Evolutionary conservation across 2,797 vertebrate genomes (phyloP), one percentile per base, ranked within the genome.

Genomic region (Bovichtus variegatus): DNA sequence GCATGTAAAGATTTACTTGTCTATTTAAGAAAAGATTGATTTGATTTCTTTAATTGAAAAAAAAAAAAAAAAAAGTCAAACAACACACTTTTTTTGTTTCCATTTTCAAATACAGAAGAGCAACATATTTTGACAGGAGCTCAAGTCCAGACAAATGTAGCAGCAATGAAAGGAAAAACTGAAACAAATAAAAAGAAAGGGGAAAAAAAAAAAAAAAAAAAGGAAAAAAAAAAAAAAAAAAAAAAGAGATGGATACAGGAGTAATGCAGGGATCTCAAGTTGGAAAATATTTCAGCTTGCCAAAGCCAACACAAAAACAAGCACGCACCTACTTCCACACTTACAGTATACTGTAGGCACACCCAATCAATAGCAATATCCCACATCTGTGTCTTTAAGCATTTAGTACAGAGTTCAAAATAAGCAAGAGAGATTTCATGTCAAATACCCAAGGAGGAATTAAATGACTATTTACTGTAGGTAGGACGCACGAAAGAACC

Each of bases 381-480:
- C 87, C 89, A 74, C 91, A 87, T 87, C 40, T 51, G 66, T 84
- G 81, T 89, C 81, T 88, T 67, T 73, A 47, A 91, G 91, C 67
- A 71, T 82, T 85, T 85, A 86, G 80, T 49, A 71, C 68, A 41
- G 38, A 73, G 67, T 88, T 92, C 79, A 91, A 85, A 89, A 72
- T 53, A 41, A 80, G 80, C 25, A 60, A 50, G 65, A 68, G 65
- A 81, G 81, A 85, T 53, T 87, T 83, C 31, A 84, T 85, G 85
- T 83, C 84, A 91, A 88, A 89, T 69, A 68, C 59, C 57, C 74
- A 78, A 65, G 90, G 86, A 87, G 74, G 85, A 89, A 91, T 93
- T 92, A 86, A 87, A 93, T 89, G 79, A 86, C 60, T 91, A 72
- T 91, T 93, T 84, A 88, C 93, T 88, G 71, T 84, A 65, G 62